phyloP scores from a whole-genome alignment of 2,888 invertebrate species.

The Diaprepes abbreviatus region DNA sequence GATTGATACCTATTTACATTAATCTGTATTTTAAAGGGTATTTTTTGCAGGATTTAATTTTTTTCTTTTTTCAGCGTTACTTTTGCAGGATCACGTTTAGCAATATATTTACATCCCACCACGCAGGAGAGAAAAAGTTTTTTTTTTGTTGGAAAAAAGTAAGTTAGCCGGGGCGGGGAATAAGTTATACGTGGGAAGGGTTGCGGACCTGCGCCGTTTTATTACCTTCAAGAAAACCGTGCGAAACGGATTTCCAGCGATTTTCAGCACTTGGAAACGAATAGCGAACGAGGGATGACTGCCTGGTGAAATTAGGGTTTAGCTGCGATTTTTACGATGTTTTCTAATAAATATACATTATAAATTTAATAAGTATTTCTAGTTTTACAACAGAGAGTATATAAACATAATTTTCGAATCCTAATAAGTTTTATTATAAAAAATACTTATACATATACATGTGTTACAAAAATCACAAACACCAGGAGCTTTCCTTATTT shows the following conservation, averaged over 20 bases:
- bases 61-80: background rate
- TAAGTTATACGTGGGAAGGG: conserved; percentile 49
- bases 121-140: conserved; percentile 48
- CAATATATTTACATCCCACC: conserved; percentile 46
- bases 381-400: no score
- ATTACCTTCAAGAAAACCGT: conserved; percentile 47
- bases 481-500: no score
- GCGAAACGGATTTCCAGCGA: conserved; percentile 42
- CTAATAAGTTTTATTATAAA: no score
- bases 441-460: no score
- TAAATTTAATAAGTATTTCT: no score
- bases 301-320: conserved; percentile 6
- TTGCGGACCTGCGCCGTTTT: conserved; percentile 47
- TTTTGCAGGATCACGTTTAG: conserved; percentile 19
- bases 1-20: background rate
- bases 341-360: no score
- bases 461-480: no score
- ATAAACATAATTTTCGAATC: no score
- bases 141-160: conserved; percentile 42
- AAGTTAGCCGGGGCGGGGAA: conserved; percentile 48
- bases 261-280: conserved; percentile 24
- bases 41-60: conserved; percentile 6
- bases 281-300: conserved; percentile 36
- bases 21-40: background rate
- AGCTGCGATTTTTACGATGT: no score